These are phyloP conservation scores for Adineta ricciae DNA, from an alignment of 2,888 invertebrate genomes.

Conservation along the genomic window DNA sequence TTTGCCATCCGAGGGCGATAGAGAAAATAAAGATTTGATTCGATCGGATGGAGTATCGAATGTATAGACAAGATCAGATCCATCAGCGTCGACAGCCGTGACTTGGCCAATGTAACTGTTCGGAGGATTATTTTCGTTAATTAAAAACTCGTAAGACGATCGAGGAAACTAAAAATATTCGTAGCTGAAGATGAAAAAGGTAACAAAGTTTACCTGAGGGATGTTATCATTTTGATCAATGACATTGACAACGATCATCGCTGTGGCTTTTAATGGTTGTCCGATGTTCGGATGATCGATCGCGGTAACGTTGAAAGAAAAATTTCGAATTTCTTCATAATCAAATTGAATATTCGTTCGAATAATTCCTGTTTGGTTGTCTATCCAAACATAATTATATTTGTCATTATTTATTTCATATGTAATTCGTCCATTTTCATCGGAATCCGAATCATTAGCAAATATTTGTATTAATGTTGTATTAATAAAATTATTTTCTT, in stretches of 20 bases:
- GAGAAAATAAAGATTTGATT: not conserved
- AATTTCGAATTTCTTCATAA: constrained; percentile 12
- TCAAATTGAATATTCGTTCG: not conserved
- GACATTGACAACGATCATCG: not conserved
- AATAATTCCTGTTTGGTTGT: not conserved
- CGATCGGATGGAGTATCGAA: not conserved
- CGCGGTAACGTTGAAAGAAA: not conserved
- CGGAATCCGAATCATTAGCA: not conserved
- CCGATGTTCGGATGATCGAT: not conserved
- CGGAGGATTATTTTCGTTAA: not conserved
- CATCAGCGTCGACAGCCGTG: not conserved
- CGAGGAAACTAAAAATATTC: not conserved
- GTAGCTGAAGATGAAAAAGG: too few species aligned
- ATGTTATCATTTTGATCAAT: constrained; percentile 6
- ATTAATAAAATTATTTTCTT: constrained; percentile 14
- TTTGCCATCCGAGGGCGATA: not conserved
- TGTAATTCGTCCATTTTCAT: not conserved
- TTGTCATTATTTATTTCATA: not conserved
- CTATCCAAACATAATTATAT: not conserved
- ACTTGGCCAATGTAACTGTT: not conserved
- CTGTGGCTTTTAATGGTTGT: not conserved
- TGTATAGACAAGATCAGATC: not conserved
- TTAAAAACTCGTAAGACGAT: not conserved
- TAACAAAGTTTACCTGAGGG: not conserved
- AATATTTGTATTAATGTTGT: constrained; percentile 15